Evolutionary conservation across 1,140 invertebrate species (phyloP), one percentile per base, ranked within the genome.

Genomic region (Oncopodura yosiiana): DNA sequence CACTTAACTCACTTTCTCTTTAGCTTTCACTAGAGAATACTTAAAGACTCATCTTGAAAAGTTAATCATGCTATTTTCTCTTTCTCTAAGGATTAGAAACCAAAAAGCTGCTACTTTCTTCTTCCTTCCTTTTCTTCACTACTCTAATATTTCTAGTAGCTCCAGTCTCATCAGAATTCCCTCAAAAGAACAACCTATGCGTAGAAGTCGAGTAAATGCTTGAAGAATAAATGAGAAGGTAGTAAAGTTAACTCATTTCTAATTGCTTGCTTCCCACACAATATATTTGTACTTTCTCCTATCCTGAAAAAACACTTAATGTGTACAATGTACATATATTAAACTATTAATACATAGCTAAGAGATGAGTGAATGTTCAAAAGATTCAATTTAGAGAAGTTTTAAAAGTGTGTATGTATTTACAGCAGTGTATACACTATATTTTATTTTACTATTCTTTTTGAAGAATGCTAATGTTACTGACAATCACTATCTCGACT

Each of bases 1-100:
- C 37, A 12, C 8, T 5, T 5, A 16, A 16, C 9, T 9, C 6
- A 8, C 18, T 39, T 39, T 16, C 16, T 16, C 6, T 18, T 16
- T 16, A 9, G 18, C 8, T 44, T 5, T 19, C 26, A 9, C 9
- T 5, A 23, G 9, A 23, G 3, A 21, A 9, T 3, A 9, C 4
- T 26, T 3, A 12, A 21, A 18, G 26, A 2, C 30, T 37, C 32
- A 42, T 54, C 41, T 45, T 54, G 43, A 54, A 54, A 54, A 46
- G 52, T 54, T 54, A 54, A 54, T 54, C 52, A 54, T 54, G 52
- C 34, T 54, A 26, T 54, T 34, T 48, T n/a, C n/a, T n/a, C n/a
- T n/a, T n/a, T n/a, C n/a, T 24, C n/a, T 42, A 46, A 54, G 52
- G 48, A 46, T 54, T 46, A 54, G 48, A 54, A 48, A 34, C 52